These are phyloP conservation scores for Proterorhinus semilunaris DNA, from an alignment of 2,113 vertebrate genomes.

Conservation along the genomic window DNA sequence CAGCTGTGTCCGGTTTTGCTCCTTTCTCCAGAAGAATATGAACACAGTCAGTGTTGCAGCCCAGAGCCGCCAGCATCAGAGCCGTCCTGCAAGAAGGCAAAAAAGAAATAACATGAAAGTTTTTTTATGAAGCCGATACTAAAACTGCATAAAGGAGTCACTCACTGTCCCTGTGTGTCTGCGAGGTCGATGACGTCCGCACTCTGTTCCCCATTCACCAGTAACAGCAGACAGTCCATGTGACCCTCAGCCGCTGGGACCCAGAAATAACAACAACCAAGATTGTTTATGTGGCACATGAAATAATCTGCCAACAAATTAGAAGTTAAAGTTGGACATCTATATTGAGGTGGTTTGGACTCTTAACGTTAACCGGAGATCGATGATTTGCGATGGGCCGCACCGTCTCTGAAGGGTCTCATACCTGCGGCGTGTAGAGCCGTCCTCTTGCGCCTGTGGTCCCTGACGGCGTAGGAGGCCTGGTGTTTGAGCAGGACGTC, in stretches of 20 bases:
- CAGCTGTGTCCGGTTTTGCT: constrained; percentile 84
- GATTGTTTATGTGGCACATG: no score
- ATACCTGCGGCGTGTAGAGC: constrained; percentile 89
- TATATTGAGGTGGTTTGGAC: no score
- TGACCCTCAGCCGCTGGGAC: constrained; percentile 86
- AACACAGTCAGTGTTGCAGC: constrained; percentile 88
- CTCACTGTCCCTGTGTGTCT: constrained; percentile 91
- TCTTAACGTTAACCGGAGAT: no score
- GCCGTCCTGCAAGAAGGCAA: constrained; percentile 78
- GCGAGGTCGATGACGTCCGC: constrained; percentile 85
- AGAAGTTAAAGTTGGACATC: no score
- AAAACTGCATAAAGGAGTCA: constrained; percentile 30
- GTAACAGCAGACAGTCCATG: constrained; percentile 89
- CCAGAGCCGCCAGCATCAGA: constrained; percentile 91
- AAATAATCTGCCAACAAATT: no score
- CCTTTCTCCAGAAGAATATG: constrained; percentile 94
- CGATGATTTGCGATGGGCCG: no score
- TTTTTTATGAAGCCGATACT: neutral
- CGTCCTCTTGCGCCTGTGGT: constrained; percentile 85
- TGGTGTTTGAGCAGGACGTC: constrained; percentile 89
- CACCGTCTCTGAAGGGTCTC: no score
- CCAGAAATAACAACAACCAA: neutral
- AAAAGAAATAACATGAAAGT: neutral
- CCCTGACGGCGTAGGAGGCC: constrained; percentile 86
- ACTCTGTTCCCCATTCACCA: constrained; percentile 87